phyloP scores from a whole-genome alignment of 1,140 invertebrate species.

The Coboldia fuscipes region DNA sequence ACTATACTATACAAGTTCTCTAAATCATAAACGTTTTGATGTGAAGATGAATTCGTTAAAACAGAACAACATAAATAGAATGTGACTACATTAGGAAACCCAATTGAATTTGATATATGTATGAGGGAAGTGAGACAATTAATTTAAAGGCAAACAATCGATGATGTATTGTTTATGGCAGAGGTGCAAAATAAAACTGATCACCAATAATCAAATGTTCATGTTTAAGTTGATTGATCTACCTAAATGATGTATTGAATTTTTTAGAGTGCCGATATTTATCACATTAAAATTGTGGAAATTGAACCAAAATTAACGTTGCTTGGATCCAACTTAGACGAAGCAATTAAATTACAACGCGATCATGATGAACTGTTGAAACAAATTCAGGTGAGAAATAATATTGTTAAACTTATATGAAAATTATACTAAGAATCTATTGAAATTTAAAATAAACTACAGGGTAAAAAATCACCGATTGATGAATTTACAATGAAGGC shows the following conservation, averaged over 20 bases:
- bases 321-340: slow-evolving; percentile 51
- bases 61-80: too few species aligned
- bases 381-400: slow-evolving; percentile 50
- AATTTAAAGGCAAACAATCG: too few species aligned
- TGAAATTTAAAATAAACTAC: slow-evolving; percentile 62
- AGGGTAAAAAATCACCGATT: slow-evolving; percentile 59
- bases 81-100: too few species aligned
- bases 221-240: not conserved
- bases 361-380: slow-evolving; percentile 67
- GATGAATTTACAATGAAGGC: slow-evolving; percentile 71
- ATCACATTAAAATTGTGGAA: slow-evolving; percentile 68
- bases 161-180: too few species aligned
- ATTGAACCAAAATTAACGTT: slow-evolving; percentile 64
- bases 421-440: not conserved
- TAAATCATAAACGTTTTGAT: too few species aligned
- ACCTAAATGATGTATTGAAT: not conserved
- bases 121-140: too few species aligned
- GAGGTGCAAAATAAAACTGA: too few species aligned
- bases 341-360: slow-evolving; percentile 48
- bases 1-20: too few species aligned
- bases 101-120: too few species aligned
- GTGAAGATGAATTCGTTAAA: too few species aligned
- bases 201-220: not conserved
- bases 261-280: slow-evolving; percentile 60
- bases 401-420: not conserved